Evolutionary conservation across 2,888 invertebrate species (phyloP).

Genomic region (Dynastes maya): DNA sequence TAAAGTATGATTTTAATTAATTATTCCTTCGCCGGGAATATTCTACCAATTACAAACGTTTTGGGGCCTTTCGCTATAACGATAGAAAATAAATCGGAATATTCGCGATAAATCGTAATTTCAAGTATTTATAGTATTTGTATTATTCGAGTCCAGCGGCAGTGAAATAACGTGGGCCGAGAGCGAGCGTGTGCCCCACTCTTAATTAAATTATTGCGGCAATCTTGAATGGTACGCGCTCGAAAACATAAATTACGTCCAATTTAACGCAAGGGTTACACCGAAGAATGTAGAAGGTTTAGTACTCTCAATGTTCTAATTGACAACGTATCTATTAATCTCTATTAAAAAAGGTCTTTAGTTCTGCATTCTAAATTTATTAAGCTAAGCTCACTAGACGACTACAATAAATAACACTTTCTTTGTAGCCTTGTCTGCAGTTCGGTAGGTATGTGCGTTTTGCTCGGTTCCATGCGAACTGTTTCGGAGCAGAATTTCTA

Average conservation of each 20-base stretch:
- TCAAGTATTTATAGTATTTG: constrained; percentile 35
- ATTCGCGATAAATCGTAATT: constrained; percentile 11
- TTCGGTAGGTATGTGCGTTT: too few species aligned
- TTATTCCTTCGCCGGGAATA: too few species aligned
- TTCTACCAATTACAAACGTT: too few species aligned
- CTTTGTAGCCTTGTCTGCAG: background rate
- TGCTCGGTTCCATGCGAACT: too few species aligned
- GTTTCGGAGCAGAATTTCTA: too few species aligned
- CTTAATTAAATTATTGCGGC: constrained; percentile 43
- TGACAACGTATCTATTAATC: constrained; percentile 40
- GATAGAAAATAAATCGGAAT: constrained; percentile 1
- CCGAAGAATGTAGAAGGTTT: constrained; percentile 35
- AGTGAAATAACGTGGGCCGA: constrained; percentile 36
- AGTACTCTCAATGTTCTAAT: constrained; percentile 37
- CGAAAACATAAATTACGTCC: constrained; percentile 43
- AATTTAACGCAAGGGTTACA: constrained; percentile 45
- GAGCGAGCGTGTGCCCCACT: constrained; percentile 26
- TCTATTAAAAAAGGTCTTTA: constrained; percentile 1
- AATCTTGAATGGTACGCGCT: constrained; percentile 41
- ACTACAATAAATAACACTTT: constrained; percentile 13
- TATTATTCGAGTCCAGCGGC: constrained; percentile 34
- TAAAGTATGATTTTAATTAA: too few species aligned
- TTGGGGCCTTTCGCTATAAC: too few species aligned
- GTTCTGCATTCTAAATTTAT: constrained; percentile 31
- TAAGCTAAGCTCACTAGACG: background rate